Evolutionary conservation across 2,888 invertebrate species (phyloP).

Genomic region (Smittia aterrima): DNA sequence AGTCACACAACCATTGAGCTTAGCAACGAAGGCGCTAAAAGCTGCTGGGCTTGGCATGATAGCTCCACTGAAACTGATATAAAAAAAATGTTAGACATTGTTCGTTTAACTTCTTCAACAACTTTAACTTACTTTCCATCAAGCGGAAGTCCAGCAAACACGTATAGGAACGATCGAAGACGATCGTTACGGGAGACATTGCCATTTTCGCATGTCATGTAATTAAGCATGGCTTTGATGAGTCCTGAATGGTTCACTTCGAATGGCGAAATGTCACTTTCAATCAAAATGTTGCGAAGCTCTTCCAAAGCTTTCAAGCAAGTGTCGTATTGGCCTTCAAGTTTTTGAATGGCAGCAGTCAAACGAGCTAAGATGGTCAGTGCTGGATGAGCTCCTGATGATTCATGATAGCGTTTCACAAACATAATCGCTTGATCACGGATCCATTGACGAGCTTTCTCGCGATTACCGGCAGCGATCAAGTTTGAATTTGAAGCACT

Average conservation of each 20-base stretch:
- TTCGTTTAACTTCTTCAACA: background rate
- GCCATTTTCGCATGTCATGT: slow-evolving; percentile 71
- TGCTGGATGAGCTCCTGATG: slow-evolving; percentile 64
- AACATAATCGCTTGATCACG: slow-evolving; percentile 79
- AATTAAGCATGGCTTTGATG: slow-evolving; percentile 82
- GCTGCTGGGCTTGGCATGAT: slow-evolving; percentile 60
- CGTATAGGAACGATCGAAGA: slow-evolving; percentile 83
- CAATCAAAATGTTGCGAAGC: slow-evolving; percentile 79
- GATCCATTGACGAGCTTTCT: slow-evolving; percentile 90
- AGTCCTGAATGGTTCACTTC: slow-evolving; percentile 98
- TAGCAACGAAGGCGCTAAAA: slow-evolving; percentile 81
- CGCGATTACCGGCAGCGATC: slow-evolving; percentile 69
- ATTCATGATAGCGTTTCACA: slow-evolving; percentile 60
- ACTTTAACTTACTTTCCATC: slow-evolving; percentile 53
- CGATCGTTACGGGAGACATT: slow-evolving; percentile 65
- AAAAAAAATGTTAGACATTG: too few species aligned
- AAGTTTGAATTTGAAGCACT: slow-evolving; percentile 60
- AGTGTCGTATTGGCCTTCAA: slow-evolving; percentile 62
- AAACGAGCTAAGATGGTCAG: slow-evolving; percentile 79
- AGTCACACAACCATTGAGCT: slow-evolving; percentile 92
- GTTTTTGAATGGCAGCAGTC: slow-evolving; percentile 71
- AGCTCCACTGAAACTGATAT: slow-evolving; percentile 46
- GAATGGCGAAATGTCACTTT: slow-evolving; percentile 96
- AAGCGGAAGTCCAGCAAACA: slow-evolving; percentile 80
- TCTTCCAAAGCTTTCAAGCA: slow-evolving; percentile 72